A percentile compares a stretch with the other conserved stretches of the same genome.
phyloP scores from a whole-genome alignment of 2,113 vertebrate species.

The Engystomops pustulosus region DNA sequence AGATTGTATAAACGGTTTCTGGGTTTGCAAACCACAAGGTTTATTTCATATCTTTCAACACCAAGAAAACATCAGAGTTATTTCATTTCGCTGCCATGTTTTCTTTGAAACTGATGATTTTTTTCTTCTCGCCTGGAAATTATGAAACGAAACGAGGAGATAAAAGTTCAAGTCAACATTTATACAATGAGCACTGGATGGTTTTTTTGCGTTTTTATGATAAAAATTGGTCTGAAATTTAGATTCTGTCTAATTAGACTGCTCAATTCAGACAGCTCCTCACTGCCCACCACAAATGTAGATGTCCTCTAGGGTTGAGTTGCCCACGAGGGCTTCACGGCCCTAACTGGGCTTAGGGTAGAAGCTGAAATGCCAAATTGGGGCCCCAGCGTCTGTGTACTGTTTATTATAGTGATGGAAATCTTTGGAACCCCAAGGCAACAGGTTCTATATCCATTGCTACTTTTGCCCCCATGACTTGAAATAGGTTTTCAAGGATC shows the following conservation, averaged over 20 bases:
- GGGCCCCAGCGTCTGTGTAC: no score
- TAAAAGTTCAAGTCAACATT: background rate
- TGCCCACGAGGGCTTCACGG: no score
- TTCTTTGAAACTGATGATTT: conserved; percentile 3
- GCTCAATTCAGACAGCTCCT: no score
- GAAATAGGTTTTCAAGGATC: no score
- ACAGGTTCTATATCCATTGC: no score
- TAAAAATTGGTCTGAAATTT: background rate
- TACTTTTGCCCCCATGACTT: no score
- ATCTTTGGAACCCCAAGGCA: no score
- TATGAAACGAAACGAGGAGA: background rate
- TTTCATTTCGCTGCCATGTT: conserved; percentile 6
- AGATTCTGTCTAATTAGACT: background rate
- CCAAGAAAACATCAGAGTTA: conserved; percentile 43
- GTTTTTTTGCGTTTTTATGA: background rate
- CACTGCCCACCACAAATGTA: no score
- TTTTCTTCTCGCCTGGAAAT: background rate
- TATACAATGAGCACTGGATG: background rate
- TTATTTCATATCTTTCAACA: conserved; percentile 34
- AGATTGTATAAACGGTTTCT: conserved; percentile 35
- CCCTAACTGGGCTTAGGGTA: no score
- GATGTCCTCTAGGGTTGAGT: no score
- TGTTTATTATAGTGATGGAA: no score
- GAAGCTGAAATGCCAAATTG: no score
- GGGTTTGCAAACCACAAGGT: background rate